Evolutionary conservation across 1,140 invertebrate species (phyloP), one percentile per base, ranked within the genome.

Genomic region (Saccostrea echinata): DNA sequence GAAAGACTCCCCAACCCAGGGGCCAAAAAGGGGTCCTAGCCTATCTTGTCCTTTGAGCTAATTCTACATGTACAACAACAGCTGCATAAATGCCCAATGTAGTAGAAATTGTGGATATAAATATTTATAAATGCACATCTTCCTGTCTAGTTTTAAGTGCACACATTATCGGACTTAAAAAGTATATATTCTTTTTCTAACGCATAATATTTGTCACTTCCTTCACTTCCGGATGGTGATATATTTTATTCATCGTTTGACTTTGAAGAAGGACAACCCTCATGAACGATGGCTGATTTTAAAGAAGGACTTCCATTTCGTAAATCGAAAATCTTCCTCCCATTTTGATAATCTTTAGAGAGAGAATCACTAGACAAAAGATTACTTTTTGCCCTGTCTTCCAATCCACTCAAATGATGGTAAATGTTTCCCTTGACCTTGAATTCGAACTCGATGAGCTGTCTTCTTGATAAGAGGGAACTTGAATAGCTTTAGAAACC

Each of bases 181-280:
- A 33, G 9, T 13, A 76, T 16, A 76, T 76, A 76, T 30, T 76
- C 27, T 30, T 76, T 30, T 76, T 76, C 68, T 27, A 76, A 33
- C 11, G 68, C 68, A 30, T 35, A 76, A 13, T 76, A 76, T 76
- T 76, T 76, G 27, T 76, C 68, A 76, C 68, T 76, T 76, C 27
- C 68, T 3, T 11, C 27, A 76, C 68, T 76, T 30, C 27, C 68
- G 1, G 68, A 33, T 76, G 24, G 68, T 30, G 68, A 76, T 16
- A 12, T 16, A 33, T 76, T 76, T 30, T 27, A 76, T 16, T 27
- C 13, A 27, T 16, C 68, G 13, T 30, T 76, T 12, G 68, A 76
- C 27, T 76, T 30, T 16, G 27, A 33, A 33, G 68, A 76, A 1
- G 68, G 68, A 12, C 12, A 33, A 11, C 68, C 68, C 33, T 11